Evolutionary conservation across 2,888 invertebrate species (phyloP).

Genomic region (Sceliomorpha sp.): DNA sequence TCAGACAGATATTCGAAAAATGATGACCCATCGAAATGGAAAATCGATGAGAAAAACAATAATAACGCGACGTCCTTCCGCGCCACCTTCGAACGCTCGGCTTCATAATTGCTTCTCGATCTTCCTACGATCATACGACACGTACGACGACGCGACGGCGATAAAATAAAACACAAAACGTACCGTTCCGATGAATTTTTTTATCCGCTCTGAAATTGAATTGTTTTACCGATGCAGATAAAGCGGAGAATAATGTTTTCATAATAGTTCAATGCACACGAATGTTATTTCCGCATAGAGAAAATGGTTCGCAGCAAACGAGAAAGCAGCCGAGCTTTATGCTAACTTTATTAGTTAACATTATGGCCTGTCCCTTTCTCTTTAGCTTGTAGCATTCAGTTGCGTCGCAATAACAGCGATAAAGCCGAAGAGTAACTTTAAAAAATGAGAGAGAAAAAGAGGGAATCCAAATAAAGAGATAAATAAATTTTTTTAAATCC

Average conservation of each 20-base stretch:
- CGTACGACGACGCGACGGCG: neutral
- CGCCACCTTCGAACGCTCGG: neutral
- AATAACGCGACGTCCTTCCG: neutral
- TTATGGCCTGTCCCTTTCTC: neutral
- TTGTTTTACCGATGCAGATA: conserved; percentile 13
- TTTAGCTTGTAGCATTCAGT: neutral
- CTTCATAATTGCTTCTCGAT: conserved; percentile 4
- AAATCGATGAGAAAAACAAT: neutral
- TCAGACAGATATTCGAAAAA: conserved; percentile 8
- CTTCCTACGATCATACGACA: neutral
- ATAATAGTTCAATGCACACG: conserved; percentile 22
- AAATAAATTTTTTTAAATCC: neutral
- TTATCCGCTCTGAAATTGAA: conserved; percentile 14
- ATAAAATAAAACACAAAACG: conserved; percentile 5
- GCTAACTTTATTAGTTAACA: conserved; percentile 7
- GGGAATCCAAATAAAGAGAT: neutral
- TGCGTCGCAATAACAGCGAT: neutral
- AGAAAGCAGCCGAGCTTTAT: neutral
- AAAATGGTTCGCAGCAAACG: conserved; percentile 11
- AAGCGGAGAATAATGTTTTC: conserved; percentile 25
- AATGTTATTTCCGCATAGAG: conserved; percentile 24
- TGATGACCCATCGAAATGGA: conserved; percentile 1
- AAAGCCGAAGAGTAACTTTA: no score
- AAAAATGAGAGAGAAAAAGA: neutral
- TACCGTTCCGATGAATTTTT: conserved; percentile 8